Base-by-base conservation (phyloP, 2,888 invertebrate species). In the Drepana falcataria region DNA sequence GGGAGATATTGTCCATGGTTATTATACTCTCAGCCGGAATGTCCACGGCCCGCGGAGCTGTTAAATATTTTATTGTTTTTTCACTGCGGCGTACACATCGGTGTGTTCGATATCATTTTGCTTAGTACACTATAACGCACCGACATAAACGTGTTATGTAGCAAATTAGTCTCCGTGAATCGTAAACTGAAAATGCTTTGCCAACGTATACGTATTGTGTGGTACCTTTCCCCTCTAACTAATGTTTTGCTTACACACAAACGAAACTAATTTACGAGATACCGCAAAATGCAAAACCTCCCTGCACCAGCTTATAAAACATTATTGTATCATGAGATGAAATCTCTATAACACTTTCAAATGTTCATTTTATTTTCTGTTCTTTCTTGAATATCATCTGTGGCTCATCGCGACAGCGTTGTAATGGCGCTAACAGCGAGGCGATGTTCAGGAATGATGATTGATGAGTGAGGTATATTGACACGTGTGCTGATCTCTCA, bases 51-150 rank as follows among this genome's bases (percentile, higher is more conserved):
- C 85, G 84, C 83, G 82, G 74, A 80, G 85, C 81, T 81, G 70
- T 86, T 85, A 85, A 85, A 83, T 76, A 61, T 85, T 87, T 87
- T 87, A 87, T 85, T 85, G 85, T 82, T 74, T 75, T 83, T 85
- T 85, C 80, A 85, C 81, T 82, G 73, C 73, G 61, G 73, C 74
- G 78, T 81, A 77, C 77, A 75, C 80, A 82, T 82, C 77, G 76
- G 75, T 66, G 72, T 77, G 79, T 81, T 44, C 44, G 44, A 9
- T 81, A 83, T 84, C 74, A 79, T 83, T 82, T 77, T 75, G 75
- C 77, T 77, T 78, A 75, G 73, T 75, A 72, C 72, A 73, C 70
- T 72, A 77, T 77, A 75, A 75, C 70, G 59, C 54, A 53, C 60
- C 59, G 51, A 73, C 70, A 75, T 74, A 71, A 77, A 77, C 66